Conservation (phyloP, 2,797 vertebrate species). For the Siniperca scherzeri region DNA sequence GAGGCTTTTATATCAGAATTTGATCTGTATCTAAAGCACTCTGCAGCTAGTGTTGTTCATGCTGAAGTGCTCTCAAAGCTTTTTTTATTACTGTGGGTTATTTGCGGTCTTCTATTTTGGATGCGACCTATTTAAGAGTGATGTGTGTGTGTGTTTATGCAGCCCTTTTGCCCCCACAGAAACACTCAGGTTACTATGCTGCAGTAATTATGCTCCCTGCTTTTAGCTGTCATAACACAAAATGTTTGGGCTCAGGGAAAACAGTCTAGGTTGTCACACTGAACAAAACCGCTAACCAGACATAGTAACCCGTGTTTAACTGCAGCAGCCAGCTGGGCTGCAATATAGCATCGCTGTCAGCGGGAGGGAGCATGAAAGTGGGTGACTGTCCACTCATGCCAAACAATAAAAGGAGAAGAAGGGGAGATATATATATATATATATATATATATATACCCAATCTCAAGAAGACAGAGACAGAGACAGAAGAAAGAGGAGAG, state of each 20-base stretch:
- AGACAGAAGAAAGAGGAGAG: conserved; percentile 7
- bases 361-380: conserved; percentile 56
- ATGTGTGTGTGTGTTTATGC: conserved; percentile 69
- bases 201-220: conserved; percentile 70
- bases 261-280: conserved; percentile 57
- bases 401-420: conserved; percentile 43
- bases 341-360: conserved; percentile 53
- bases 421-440: conserved; percentile 8
- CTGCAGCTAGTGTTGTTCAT: conserved; percentile 23
- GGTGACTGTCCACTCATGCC: conserved; percentile 48
- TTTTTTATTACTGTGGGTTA: conserved; percentile 66
- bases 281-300: conserved; percentile 78
- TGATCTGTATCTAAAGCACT: conserved; percentile 39
- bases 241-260: conserved; percentile 64
- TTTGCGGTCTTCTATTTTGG: conserved; percentile 82
- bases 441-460: conserved; percentile 6
- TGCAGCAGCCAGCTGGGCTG: conserved; percentile 39
- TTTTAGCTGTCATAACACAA: conserved; percentile 82
- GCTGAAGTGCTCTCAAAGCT: conserved; percentile 57
- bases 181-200: conserved; percentile 80
- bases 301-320: conserved; percentile 75
- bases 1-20: conserved; percentile 45
- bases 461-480: not conserved
- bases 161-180: conserved; percentile 67
- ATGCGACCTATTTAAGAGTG: conserved; percentile 80